Evolutionary conservation across 2,113 vertebrate species (phyloP).

Genomic region (Equus quagga): DNA sequence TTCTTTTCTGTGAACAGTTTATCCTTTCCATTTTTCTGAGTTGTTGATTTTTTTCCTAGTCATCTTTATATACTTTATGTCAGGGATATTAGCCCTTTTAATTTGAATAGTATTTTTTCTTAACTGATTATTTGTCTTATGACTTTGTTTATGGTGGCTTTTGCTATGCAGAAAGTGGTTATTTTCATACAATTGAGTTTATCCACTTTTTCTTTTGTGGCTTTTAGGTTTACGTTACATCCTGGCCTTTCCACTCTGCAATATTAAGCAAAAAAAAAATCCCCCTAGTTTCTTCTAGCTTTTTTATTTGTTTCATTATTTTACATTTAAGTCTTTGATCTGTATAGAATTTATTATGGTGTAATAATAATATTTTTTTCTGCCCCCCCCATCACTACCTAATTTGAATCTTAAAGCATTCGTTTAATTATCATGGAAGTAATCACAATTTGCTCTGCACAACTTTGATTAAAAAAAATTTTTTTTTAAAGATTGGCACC

Average conservation of each 20-base stretch:
- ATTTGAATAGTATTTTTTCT: neutral
- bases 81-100: neutral
- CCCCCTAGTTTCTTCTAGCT: neutral
- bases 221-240: neutral
- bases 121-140: neutral
- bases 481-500: neutral
- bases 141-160: neutral
- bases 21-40: conserved; percentile 2
- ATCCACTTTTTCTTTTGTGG: conserved; percentile 27
- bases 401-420: conserved; percentile 33
- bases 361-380: neutral
- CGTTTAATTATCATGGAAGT: conserved; percentile 36
- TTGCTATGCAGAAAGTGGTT: neutral
- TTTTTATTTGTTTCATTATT: neutral
- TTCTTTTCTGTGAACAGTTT: neutral
- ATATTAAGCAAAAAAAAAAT: neutral
- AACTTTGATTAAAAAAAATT: conserved; percentile 17
- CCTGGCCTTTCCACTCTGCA: neutral
- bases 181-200: conserved; percentile 11
- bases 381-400: neutral
- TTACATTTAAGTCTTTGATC: neutral
- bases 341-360: conserved; percentile 9
- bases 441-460: neutral
- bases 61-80: neutral
- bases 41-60: neutral